Evolutionary conservation across 2,888 invertebrate species (phyloP), one percentile per base, ranked within the genome.

Genomic region (Lagria hirta): DNA sequence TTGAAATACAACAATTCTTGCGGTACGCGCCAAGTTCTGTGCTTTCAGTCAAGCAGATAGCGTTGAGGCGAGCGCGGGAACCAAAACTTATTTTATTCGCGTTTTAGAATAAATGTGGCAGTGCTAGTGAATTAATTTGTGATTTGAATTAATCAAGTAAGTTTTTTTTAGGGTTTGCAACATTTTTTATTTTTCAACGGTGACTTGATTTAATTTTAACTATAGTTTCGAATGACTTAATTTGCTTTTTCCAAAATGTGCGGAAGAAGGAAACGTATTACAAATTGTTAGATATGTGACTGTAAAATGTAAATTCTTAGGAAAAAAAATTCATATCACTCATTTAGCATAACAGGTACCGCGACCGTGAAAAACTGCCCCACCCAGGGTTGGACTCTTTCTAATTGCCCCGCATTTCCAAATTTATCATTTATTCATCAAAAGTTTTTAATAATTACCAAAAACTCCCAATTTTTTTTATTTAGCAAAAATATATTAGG

Each of bases 321-420:
- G 15, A 42, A 42, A 43, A 35, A 21, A 28, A 15, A n/a, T 13
- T 6, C 5, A 18, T n/a, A n/a, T 23, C 5, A 38, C 13, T 8
- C 24, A 33, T 44, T 43, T 43, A 37, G 32, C 43, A 44, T 44
- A 44, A 44, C 44, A 26, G 44, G 44, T 44, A 34, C 33, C 11
- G 30, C 33, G 42, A 34, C 37, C 36, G 32, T 43, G 36, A 43
- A 43, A 43, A 20, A 18, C n/a, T 30, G n/a, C 30, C 43, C 14
- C 43, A 30, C 43, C 36, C 30, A 43, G 22, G 3, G 23, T 17
- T 6, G 10, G 10, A 34, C 29, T 20, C 30, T 26, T 33, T 32
- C 48, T 38, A 27, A n/a, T n/a, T n/a, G n/a, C 17, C 8, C n/a
- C 7, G n/a, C 12, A 14, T 18, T 3, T 15, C 4, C 34, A 22